Evolutionary conservation across 2,888 invertebrate species (phyloP).

Genomic region (Saturnia pavonia): DNA sequence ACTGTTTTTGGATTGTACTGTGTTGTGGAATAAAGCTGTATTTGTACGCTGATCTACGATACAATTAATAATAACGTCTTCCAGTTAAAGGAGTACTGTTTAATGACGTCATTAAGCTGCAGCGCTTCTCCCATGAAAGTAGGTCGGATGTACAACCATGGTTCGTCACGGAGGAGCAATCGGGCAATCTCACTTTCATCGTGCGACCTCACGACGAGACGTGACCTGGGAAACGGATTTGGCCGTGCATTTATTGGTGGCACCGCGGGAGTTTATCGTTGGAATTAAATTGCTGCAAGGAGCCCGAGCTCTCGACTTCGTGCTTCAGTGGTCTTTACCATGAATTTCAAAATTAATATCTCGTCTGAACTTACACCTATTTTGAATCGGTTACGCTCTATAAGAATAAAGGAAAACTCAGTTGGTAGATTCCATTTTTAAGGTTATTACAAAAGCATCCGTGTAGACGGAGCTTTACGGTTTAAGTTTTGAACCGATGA

Average conservation of each 20-base stretch:
- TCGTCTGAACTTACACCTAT: background rate
- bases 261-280: background rate
- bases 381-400: background rate
- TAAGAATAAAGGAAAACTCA: background rate
- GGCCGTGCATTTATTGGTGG: constrained; percentile 1
- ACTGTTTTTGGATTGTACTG: too few species aligned
- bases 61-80: background rate
- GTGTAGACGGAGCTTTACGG: too few species aligned
- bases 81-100: background rate
- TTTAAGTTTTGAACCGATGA: too few species aligned
- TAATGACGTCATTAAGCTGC: background rate
- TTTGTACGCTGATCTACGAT: background rate
- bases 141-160: constrained; percentile 33
- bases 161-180: constrained; percentile 19
- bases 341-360: background rate
- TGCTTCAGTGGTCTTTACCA: background rate
- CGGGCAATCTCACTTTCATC: constrained; percentile 66
- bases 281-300: background rate
- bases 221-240: constrained; percentile 6
- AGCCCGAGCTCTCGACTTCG: background rate
- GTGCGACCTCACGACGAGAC: constrained; percentile 44
- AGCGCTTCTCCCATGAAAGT: constrained; percentile 28
- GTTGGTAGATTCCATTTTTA: too few species aligned
- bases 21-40: background rate
- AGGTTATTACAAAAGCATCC: too few species aligned